These are phyloP conservation scores for Epizoanthus scotinus DNA, from an alignment of 92 coral and sea anemone genomes.

Conservation along the genomic window DNA sequence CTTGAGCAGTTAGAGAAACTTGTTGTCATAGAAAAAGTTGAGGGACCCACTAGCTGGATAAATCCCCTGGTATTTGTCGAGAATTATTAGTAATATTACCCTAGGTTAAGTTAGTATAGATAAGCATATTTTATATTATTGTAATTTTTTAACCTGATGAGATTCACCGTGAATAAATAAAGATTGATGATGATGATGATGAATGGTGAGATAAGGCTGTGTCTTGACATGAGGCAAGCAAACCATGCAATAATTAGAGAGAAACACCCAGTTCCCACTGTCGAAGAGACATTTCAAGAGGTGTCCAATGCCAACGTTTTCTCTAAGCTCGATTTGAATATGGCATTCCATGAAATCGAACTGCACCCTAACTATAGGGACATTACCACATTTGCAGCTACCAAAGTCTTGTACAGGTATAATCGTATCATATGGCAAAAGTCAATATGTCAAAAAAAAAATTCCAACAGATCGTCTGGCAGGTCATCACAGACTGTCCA, in stretches of 20 bases:
- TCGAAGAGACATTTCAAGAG: too few species aligned
- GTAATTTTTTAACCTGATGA: too few species aligned
- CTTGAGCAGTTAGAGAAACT: too few species aligned
- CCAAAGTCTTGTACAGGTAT: slow-evolving; percentile 25
- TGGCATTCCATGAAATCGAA: slow-evolving; percentile 61
- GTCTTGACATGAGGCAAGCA: slow-evolving; percentile 65
- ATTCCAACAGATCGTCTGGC: slow-evolving; percentile 47
- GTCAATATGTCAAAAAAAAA: slow-evolving; percentile 47
- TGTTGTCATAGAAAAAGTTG: slow-evolving; percentile 48
- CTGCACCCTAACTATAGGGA: slow-evolving; percentile 63
- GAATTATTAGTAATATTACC: too few species aligned
- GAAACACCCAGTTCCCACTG: slow-evolving; percentile 62
- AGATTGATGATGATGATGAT: too few species aligned
- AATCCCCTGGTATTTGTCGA: slow-evolving; percentile 56
- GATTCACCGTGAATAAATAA: too few species aligned
- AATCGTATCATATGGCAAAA: slow-evolving; percentile 44
- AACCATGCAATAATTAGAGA: slow-evolving; percentile 52
- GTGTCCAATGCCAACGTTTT: too few species aligned
- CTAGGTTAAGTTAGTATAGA: too few species aligned
- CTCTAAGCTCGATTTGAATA: too few species aligned
- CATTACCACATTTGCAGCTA: slow-evolving; percentile 66
- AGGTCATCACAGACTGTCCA: slow-evolving; percentile 60
- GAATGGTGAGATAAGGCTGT: slow-evolving; percentile 48
- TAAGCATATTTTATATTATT: too few species aligned
- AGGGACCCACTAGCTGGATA: slow-evolving; percentile 50